Evolutionary conservation across 2,888 invertebrate species (phyloP).

Genomic region (Thereva unica): DNA sequence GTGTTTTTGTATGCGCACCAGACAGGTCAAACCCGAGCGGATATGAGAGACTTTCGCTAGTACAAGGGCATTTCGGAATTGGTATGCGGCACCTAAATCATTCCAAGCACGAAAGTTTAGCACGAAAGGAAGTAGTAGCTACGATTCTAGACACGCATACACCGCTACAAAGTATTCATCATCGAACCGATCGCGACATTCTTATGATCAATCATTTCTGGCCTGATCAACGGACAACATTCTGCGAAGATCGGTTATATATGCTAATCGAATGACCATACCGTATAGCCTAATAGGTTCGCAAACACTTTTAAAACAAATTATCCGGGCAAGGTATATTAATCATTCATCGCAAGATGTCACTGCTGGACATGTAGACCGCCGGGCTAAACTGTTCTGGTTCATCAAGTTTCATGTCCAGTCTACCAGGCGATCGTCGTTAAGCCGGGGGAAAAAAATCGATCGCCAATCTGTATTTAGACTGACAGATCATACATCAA

Average conservation of each 20-base stretch:
- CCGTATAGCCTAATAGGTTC: conserved; percentile 30
- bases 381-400: conserved; percentile 21
- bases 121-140: neutral
- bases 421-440: neutral
- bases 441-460: conserved; percentile 1
- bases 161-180: too few relatives aligned
- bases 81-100: conserved; percentile 14
- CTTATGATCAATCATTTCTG: conserved; percentile 12
- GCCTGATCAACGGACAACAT: neutral
- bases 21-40: conserved; percentile 11
- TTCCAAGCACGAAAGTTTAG: conserved; percentile 8
- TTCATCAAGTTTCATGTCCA: conserved; percentile 12
- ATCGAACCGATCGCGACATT: neutral
- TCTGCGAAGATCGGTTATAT: conserved; percentile 7
- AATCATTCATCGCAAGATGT: conserved; percentile 34
- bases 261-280: conserved; percentile 36
- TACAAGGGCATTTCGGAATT: conserved; percentile 15
- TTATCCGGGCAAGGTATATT: conserved; percentile 34
- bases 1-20: conserved; percentile 21
- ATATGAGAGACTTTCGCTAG: conserved; percentile 22
- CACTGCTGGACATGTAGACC: conserved; percentile 22
- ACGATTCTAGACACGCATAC: too few relatives aligned
- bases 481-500: conserved; percentile 38
- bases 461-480: conserved; percentile 33
- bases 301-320: conserved; percentile 30